These are phyloP conservation scores for Hypsopygia costalis DNA, from an alignment of 2,888 invertebrate species.

Conservation along the genomic window DNA sequence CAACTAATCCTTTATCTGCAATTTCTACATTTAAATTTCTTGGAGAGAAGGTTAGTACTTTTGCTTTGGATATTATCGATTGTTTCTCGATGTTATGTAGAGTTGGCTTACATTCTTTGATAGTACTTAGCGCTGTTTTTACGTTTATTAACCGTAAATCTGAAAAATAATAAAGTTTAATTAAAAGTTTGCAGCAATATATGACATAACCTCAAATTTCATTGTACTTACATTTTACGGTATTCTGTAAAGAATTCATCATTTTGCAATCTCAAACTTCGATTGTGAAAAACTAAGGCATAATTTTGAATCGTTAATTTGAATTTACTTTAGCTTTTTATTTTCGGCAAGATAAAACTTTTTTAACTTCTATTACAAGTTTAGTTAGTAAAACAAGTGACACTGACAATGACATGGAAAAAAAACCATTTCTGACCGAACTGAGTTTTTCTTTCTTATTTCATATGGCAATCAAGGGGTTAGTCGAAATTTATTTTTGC, in stretches of 20 bases:
- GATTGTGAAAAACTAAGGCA: too few relatives aligned
- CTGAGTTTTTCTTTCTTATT: too few relatives aligned
- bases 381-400: too few relatives aligned
- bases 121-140: slow-evolving; percentile 47
- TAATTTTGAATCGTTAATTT: too few relatives aligned
- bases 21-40: slow-evolving; percentile 56
- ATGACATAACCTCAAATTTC: slow-evolving; percentile 45
- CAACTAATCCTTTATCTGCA: slow-evolving; percentile 33
- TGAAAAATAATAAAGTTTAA: slow-evolving; percentile 29
- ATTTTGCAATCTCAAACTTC: slow-evolving; percentile 13
- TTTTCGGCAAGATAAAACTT: too few relatives aligned
- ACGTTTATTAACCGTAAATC: slow-evolving; percentile 61
- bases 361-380: too few relatives aligned
- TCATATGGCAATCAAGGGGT: too few relatives aligned
- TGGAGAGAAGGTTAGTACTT: slow-evolving; percentile 48
- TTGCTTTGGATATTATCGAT: slow-evolving; percentile 29
- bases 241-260: slow-evolving; percentile 60
- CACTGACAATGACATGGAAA: too few relatives aligned
- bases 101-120: slow-evolving; percentile 47
- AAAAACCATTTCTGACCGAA: too few relatives aligned
- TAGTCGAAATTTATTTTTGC: too few relatives aligned
- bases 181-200: slow-evolving; percentile 8
- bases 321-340: too few relatives aligned
- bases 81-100: slow-evolving; percentile 26
- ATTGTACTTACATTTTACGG: slow-evolving; percentile 57